These are phyloP conservation scores for Euzophera pinguis DNA, from an alignment of 2,888 invertebrate genomes.

Conservation along the genomic window DNA sequence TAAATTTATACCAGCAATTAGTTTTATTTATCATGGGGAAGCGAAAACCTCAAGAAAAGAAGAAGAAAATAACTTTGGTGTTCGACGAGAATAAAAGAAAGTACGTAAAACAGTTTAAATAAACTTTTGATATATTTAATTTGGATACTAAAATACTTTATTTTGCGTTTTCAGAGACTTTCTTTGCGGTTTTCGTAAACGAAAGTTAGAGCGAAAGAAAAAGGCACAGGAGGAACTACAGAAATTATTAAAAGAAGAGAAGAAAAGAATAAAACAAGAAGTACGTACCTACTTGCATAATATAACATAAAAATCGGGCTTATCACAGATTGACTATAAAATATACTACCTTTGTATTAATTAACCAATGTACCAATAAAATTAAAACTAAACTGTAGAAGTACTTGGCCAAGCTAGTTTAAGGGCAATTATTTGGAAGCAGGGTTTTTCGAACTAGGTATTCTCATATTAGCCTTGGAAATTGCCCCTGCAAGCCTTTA, in stretches of 20 bases:
- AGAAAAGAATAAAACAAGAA: conserved; percentile 86
- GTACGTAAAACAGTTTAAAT: conserved; percentile 31
- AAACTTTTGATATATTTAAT: too few species aligned
- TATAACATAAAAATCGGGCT: neutral
- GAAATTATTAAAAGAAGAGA: conserved; percentile 86
- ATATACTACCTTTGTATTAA: too few species aligned
- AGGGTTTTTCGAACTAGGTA: too few species aligned
- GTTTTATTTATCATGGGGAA: conserved; percentile 42
- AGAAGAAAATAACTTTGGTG: conserved; percentile 60
- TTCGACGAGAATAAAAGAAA: conserved; percentile 70
- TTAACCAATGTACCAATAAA: too few species aligned
- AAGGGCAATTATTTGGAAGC: too few species aligned
- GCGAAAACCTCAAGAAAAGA: conserved; percentile 52
- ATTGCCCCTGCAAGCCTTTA: too few species aligned
- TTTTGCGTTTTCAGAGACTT: conserved; percentile 82
- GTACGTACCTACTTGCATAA: conserved; percentile 68
- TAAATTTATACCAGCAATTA: neutral
- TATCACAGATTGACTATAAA: neutral
- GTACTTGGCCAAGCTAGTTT: too few species aligned
- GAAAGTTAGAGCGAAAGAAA: conserved; percentile 87
- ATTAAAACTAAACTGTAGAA: too few species aligned
- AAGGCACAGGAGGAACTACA: conserved; percentile 87
- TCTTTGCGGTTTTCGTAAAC: conserved; percentile 88
- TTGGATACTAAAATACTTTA: too few species aligned
- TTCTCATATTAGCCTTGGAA: too few species aligned